Evolutionary conservation across 2,888 invertebrate genomes (phyloP).

Genomic region (Ophion ellenae): DNA sequence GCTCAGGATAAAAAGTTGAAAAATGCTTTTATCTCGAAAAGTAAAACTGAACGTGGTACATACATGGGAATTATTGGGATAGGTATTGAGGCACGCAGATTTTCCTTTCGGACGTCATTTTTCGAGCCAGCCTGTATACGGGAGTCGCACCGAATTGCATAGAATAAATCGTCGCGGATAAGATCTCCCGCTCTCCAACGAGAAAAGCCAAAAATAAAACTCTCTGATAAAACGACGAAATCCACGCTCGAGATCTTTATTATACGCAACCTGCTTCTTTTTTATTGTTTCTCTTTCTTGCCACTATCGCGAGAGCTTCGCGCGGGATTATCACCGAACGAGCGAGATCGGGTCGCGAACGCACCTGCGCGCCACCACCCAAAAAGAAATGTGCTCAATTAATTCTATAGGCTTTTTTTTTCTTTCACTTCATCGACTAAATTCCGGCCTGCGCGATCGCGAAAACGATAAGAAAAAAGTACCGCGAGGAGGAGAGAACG

Average conservation of each 20-base stretch:
- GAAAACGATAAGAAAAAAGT: slow-evolving; percentile 31
- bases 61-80: too few species aligned
- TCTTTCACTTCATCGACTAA: slow-evolving; percentile 32
- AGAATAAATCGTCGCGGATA: slow-evolving; percentile 43
- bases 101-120: background rate
- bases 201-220: background rate
- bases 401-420: slow-evolving; percentile 7
- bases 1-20: too few species aligned
- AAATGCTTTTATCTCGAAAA: too few species aligned
- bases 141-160: slow-evolving; percentile 2
- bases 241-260: slow-evolving; percentile 47
- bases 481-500: background rate
- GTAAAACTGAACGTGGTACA: too few species aligned
- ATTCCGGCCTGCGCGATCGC: slow-evolving; percentile 49
- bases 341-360: background rate
- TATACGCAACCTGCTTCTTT: slow-evolving; percentile 1
- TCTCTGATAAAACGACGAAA: slow-evolving; percentile 9
- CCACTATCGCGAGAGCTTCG: slow-evolving; percentile 36
- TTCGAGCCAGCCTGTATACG: slow-evolving; percentile 14
- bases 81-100: too few species aligned
- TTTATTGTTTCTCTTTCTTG: slow-evolving; percentile 8
- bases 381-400: slow-evolving; percentile 37
- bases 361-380: slow-evolving; percentile 10
- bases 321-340: slow-evolving; percentile 17
- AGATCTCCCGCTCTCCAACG: slow-evolving; percentile 13